These are phyloP conservation scores for Lasaia peninsularis DNA, from an alignment of 1,140 invertebrate species.

Conservation along the genomic window DNA sequence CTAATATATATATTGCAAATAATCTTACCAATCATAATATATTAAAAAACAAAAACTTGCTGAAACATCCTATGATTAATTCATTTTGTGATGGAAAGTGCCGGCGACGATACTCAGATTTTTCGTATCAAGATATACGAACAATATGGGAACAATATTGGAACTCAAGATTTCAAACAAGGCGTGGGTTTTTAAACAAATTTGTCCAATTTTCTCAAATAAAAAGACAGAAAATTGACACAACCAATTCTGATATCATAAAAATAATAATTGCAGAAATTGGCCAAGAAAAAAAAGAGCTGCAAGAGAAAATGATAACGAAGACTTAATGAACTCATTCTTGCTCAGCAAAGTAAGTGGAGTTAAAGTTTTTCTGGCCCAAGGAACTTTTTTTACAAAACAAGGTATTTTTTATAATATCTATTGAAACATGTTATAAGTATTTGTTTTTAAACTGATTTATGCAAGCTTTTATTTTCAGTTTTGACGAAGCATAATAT, in stretches of 20 bases:
- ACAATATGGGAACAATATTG: conserved; percentile 8
- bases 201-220: not conserved
- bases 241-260: not conserved
- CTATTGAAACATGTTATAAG: not conserved
- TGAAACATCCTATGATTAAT: not conserved
- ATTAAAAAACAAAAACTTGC: conserved; percentile 7
- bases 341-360: not conserved
- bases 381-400: not conserved
- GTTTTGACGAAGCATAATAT: conserved; percentile 6
- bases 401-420: not conserved
- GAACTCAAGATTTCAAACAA: not conserved
- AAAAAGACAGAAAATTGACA: not conserved
- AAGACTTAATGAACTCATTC: not conserved
- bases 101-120: not conserved
- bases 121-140: not conserved
- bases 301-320: not conserved
- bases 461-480: not conserved
- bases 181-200: not conserved
- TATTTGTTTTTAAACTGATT: not conserved
- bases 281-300: not conserved
- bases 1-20: no score
- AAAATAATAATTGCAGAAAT: not conserved
- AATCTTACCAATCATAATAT: not conserved
- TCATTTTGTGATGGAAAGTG: conserved; percentile 3
- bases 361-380: not conserved